Percentiles rank a stretch among this genome's conserved stretches.
These are phyloP conservation scores for Ursus arctos DNA, from an alignment of 2,113 vertebrate species.

Conservation along the genomic window DNA sequence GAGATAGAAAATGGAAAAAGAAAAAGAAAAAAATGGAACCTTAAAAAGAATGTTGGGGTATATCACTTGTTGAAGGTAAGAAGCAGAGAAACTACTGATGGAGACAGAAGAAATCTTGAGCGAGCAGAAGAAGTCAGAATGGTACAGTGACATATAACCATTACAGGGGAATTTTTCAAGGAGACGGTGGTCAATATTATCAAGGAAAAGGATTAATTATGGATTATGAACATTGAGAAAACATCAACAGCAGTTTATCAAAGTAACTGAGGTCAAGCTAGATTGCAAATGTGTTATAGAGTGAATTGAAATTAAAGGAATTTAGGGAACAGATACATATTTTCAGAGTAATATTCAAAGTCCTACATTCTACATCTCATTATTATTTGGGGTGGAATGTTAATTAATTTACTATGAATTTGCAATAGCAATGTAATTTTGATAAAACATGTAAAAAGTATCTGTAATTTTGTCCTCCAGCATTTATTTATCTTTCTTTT, in stretches of 20 bases:
- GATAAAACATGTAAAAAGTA: neutral
- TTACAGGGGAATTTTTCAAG: neutral
- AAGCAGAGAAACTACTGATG: neutral
- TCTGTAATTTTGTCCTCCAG: neutral
- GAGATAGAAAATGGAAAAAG: neutral
- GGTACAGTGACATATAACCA: neutral
- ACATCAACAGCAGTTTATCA: neutral
- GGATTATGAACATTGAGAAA: neutral
- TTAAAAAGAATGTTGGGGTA: neutral
- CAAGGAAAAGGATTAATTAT: neutral
- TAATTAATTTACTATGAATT: slow-evolving; percentile 1
- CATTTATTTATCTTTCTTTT: slow-evolving; percentile 24
- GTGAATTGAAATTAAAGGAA: neutral
- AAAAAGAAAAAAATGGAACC: neutral
- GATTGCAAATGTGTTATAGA: neutral
- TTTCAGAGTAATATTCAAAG: neutral
- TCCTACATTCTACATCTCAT: neutral
- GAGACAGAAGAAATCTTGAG: neutral
- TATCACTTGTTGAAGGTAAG: neutral
- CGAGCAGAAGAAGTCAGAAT: neutral
- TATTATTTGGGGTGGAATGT: neutral
- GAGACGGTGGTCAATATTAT: neutral
- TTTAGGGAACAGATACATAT: neutral
- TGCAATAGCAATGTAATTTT: slow-evolving; percentile 23
- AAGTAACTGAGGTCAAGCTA: neutral